Conservation (phyloP, 2,797 vertebrate species). For the Vireo griseus region DNA sequence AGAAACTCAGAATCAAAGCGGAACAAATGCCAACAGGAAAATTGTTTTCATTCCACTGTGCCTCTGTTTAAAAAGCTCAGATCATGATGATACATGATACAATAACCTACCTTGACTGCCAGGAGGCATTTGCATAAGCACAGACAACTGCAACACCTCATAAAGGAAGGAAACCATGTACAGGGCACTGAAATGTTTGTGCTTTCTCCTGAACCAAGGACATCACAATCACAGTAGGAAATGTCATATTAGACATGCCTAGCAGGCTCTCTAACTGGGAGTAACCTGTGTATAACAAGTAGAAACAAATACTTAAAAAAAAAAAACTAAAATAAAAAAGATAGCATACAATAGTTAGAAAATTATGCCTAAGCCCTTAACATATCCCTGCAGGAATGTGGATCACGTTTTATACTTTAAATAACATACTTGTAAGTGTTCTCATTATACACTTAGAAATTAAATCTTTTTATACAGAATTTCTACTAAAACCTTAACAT, state of each 20-base stretch:
- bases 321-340: background rate
- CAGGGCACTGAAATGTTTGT: background rate
- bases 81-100: background rate
- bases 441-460: background rate
- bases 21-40: background rate
- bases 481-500: background rate
- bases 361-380: background rate
- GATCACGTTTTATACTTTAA: background rate
- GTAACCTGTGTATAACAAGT: background rate
- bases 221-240: background rate
- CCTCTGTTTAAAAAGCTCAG: background rate
- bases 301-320: background rate
- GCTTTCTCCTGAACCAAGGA: background rate
- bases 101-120: background rate
- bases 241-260: background rate
- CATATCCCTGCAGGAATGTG: background rate
- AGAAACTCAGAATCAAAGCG: background rate
- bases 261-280: background rate
- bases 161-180: background rate
- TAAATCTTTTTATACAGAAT: background rate
- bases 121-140: background rate
- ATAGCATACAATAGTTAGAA: background rate
- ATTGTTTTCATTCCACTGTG: background rate
- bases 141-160: background rate
- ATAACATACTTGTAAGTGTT: background rate